phyloP scores from a whole-genome alignment of 2,797 vertebrate genomes.

The Catostomus latipinnis region DNA sequence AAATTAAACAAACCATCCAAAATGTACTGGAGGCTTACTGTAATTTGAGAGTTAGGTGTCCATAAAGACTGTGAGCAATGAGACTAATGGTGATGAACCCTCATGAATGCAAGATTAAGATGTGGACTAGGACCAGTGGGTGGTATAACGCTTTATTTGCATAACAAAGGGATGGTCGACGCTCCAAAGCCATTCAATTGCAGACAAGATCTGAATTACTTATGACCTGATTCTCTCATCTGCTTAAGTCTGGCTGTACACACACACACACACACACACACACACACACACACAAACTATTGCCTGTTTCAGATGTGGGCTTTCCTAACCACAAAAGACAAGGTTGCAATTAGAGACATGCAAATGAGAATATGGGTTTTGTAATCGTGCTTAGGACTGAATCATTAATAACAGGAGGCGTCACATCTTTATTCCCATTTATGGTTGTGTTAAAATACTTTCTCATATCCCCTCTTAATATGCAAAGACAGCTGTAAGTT shows the following conservation, averaged over 20 bases:
- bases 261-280: background rate
- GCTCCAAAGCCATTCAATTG: constrained; percentile 43
- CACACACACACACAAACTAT: too few species aligned
- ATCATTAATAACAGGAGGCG: background rate
- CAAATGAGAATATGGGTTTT: constrained; percentile 39
- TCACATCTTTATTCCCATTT: constrained; percentile 1
- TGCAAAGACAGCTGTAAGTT: too few species aligned
- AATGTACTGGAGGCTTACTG: background rate
- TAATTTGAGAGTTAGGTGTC: background rate
- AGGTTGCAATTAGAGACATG: constrained; percentile 28
- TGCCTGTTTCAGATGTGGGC: constrained; percentile 10
- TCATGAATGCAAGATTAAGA: constrained; percentile 44
- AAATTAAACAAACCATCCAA: background rate
- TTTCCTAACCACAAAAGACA: constrained; percentile 17
- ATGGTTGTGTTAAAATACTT: background rate
- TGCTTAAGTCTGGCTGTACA: background rate
- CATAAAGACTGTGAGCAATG: background rate
- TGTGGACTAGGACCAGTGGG: constrained; percentile 37
- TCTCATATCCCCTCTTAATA: too few species aligned
- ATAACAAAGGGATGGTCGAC: constrained; percentile 60
- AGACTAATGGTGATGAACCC: constrained; percentile 22
- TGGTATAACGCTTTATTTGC: constrained; percentile 51
- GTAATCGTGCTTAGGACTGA: constrained; percentile 15
- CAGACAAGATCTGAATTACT: constrained; percentile 54
- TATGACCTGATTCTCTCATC: constrained; percentile 36